These are phyloP conservation scores for Pediacus dermestoides DNA, from an alignment of 2,888 invertebrate genomes.

Conservation along the genomic window DNA sequence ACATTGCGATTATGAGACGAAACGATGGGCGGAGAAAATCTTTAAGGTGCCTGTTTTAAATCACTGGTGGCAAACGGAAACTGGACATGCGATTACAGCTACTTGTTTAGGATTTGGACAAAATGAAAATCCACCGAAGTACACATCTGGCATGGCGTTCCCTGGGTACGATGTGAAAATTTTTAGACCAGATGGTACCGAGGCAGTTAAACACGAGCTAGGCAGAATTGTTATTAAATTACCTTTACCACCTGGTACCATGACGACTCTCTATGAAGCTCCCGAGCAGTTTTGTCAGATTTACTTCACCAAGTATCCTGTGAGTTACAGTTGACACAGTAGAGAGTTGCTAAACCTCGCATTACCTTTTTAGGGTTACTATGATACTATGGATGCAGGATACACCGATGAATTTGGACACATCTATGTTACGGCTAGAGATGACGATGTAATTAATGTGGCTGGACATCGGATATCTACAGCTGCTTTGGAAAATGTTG, in stretches of 20 bases:
- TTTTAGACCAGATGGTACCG: conserved; percentile 64
- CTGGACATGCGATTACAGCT: conserved; percentile 85
- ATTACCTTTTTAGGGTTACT: conserved; percentile 64
- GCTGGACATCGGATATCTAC: conserved; percentile 91
- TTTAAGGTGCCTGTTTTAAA: conserved; percentile 78
- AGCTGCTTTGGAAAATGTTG: conserved; percentile 85
- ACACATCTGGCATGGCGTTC: conserved; percentile 78
- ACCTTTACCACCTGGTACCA: conserved; percentile 86
- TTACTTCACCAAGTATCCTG: conserved; percentile 81
- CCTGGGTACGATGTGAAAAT: conserved; percentile 78
- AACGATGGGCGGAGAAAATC: conserved; percentile 68
- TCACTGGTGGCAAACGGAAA: conserved; percentile 98
- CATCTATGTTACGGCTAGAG: conserved; percentile 84
- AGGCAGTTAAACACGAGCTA: conserved; percentile 67
- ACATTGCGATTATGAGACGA: conserved; percentile 88
- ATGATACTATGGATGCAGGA: conserved; percentile 95
- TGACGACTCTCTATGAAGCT: conserved; percentile 77
- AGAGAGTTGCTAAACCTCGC: neutral
- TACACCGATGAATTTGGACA: conserved; percentile 79
- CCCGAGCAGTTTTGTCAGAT: conserved; percentile 75
- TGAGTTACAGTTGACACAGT: conserved; percentile 53
- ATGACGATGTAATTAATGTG: conserved; percentile 94
- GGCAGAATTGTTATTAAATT: conserved; percentile 80
- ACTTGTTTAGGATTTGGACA: conserved; percentile 72
- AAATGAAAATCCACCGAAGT: conserved; percentile 59